Evolutionary conservation across 2,888 invertebrate genomes (phyloP).

Genomic region (Pollenia angustigena): DNA sequence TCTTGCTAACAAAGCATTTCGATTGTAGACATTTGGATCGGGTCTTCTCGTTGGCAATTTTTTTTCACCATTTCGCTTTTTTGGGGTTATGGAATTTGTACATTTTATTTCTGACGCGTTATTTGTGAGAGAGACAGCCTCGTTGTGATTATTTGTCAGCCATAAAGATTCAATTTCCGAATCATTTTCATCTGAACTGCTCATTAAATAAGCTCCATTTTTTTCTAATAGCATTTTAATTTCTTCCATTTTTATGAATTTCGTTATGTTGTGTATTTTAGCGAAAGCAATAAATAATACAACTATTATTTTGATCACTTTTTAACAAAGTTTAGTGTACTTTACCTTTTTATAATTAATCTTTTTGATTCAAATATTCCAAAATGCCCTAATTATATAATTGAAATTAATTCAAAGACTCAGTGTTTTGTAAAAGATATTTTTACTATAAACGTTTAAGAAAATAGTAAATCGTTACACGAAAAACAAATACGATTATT

Average conservation of each 20-base stretch:
- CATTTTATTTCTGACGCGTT: constrained; percentile 40
- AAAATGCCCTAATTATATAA: not conserved
- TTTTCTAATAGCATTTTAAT: constrained; percentile 75
- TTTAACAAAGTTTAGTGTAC: constrained; percentile 75
- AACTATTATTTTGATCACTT: constrained; percentile 75
- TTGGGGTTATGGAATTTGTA: constrained; percentile 11
- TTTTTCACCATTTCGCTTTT: constrained; percentile 68
- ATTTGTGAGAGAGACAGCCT: not conserved
- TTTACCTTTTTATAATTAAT: constrained; percentile 75
- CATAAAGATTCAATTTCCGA: constrained; percentile 9
- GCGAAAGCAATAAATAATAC: constrained; percentile 78
- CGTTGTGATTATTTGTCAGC: constrained; percentile 2
- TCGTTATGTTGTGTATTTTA: constrained; percentile 30
- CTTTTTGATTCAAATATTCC: not conserved
- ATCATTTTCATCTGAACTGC: constrained; percentile 69
- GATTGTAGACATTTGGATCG: constrained; percentile 82
- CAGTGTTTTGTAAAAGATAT: no score
- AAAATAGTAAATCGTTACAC: not conserved
- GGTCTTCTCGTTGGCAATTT: constrained; percentile 82
- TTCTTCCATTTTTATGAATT: constrained; percentile 69
- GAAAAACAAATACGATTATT: not conserved
- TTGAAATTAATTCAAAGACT: not conserved
- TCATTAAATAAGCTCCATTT: constrained; percentile 74
- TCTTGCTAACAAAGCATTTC: constrained; percentile 87
- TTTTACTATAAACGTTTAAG: not conserved